A percentile compares a stretch with the other conserved stretches of the same genome.
Evolutionary conservation across 2,113 vertebrate species (phyloP).

Genomic region (Malaclemys terrapin): DNA sequence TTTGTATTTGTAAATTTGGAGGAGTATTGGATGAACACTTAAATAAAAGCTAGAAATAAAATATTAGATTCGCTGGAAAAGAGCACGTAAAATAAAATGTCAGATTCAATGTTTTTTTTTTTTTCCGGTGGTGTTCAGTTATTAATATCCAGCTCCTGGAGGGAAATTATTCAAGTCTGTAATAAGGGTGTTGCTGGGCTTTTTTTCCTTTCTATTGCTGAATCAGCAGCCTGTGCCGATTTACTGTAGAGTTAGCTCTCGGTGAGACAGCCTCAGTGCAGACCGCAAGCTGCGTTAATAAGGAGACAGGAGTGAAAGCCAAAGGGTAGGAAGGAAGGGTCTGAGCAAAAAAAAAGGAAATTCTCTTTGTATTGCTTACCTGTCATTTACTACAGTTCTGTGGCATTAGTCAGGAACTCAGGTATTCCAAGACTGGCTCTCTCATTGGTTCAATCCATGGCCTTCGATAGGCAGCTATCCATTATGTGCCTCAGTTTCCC

Average conservation of each 20-base stretch:
- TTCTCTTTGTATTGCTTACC: neutral
- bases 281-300: neutral
- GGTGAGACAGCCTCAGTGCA: neutral
- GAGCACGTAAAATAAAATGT: neutral
- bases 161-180: neutral
- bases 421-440: fast-evolving
- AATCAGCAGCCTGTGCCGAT: constrained; percentile 24
- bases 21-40: neutral
- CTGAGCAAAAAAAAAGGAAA: neutral
- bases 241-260: constrained; percentile 1
- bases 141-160: constrained; percentile 15
- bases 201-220: constrained; percentile 10
- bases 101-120: neutral
- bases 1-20: constrained; percentile 1
- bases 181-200: neutral
- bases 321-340: neutral
- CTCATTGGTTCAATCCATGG: neutral
- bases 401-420: neutral
- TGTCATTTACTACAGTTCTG: neutral
- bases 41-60: neutral
- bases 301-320: neutral
- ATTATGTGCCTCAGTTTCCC: neutral
- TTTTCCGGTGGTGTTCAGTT: neutral
- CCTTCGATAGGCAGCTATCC: neutral
- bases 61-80: neutral